A percentile compares a stretch with the other conserved stretches of the same genome.
Evolutionary conservation across 2,113 vertebrate genomes (phyloP).

Genomic region (Xenopus borealis): DNA sequence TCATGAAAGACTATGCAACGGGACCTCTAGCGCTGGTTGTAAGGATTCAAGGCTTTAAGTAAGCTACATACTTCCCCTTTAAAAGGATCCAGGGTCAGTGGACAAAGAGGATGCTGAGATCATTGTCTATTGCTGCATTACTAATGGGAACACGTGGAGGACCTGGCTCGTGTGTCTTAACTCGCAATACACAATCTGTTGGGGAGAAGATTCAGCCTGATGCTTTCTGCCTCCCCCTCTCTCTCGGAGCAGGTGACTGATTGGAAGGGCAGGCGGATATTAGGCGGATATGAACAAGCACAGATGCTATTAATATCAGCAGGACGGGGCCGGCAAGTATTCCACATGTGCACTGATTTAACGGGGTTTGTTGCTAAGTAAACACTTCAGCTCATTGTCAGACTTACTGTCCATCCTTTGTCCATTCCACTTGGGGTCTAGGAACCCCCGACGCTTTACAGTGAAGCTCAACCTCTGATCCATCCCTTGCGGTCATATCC

Average conservation of each 20-base stretch:
- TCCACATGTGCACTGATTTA: no score
- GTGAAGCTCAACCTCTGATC: conserved; percentile 68
- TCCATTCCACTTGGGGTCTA: conserved; percentile 77
- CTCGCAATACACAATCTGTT: no score
- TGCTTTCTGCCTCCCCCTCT: not conserved
- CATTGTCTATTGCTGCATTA: conserved; percentile 1
- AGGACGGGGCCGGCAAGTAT: no score
- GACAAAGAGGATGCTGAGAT: conserved; percentile 8
- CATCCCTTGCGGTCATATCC: conserved; percentile 66
- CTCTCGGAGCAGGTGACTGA: not conserved
- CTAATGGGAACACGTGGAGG: conserved; percentile 8
- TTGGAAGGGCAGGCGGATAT: no score
- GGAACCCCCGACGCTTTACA: conserved; percentile 72
- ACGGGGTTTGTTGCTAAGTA: no score
- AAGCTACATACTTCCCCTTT: not conserved
- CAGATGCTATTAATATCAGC: no score
- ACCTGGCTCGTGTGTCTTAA: not conserved
- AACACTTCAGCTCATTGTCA: no score
- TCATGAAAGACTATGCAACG: no score
- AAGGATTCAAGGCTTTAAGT: no score
- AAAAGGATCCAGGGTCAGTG: not conserved
- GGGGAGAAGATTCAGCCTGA: not conserved
- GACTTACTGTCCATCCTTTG: conserved; percentile 79
- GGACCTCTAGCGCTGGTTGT: no score
- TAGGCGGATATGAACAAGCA: no score